These are phyloP conservation scores for Pterostichus niger DNA, from an alignment of 2,888 invertebrate genomes.

Conservation along the genomic window DNA sequence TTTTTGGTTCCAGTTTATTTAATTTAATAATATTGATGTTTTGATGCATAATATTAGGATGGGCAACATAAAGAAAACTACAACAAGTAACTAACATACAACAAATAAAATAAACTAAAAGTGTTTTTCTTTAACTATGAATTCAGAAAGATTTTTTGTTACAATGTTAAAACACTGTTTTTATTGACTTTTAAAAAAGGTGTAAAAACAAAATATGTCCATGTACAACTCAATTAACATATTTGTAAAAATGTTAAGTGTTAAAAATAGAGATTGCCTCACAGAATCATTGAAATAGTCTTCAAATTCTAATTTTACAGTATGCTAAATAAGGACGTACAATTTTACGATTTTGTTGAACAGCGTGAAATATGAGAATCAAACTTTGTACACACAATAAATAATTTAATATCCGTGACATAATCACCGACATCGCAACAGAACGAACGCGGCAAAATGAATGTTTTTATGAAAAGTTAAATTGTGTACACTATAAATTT, in stretches of 20 bases:
- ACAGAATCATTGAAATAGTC: background rate
- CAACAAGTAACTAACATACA: no score
- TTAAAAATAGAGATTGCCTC: constrained; percentile 26
- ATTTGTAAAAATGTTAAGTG: constrained; percentile 10
- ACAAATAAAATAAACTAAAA: no score
- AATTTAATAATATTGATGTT: no score
- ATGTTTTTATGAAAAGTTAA: constrained; percentile 62
- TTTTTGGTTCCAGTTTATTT: no score
- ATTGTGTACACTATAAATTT: constrained; percentile 62
- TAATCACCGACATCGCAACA: constrained; percentile 22
- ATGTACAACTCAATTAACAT: constrained; percentile 7
- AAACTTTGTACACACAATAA: constrained; percentile 37
- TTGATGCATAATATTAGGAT: no score
- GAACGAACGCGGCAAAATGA: constrained; percentile 21
- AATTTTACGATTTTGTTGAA: constrained; percentile 29
- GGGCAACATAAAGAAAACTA: no score
- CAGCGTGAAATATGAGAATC: constrained; percentile 40
- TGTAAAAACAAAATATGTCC: no score
- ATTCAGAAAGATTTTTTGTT: no score
- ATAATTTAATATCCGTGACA: constrained; percentile 46
- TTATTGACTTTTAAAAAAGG: no score
- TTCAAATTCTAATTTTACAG: background rate
- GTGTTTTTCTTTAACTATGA: no score
- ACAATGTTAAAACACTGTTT: no score
- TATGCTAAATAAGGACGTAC: constrained; percentile 34